phyloP scores from a whole-genome alignment of 2,113 vertebrate species.

The Scortum barcoo region DNA sequence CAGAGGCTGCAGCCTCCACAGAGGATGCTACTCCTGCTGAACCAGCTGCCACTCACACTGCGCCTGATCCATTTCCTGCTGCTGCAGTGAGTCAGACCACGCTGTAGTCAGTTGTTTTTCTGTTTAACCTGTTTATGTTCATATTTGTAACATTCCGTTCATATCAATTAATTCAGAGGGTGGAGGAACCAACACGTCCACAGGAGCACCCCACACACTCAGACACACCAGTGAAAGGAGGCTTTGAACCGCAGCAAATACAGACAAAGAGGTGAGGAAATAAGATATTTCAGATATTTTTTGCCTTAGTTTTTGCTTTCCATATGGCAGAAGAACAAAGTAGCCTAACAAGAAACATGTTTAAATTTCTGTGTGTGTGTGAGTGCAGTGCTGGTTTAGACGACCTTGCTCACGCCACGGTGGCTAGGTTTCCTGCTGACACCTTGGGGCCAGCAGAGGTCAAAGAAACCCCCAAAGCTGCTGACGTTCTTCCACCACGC shows the following conservation, averaged over 20 bases:
- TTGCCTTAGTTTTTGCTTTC: not conserved
- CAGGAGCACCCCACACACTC: constrained; percentile 1
- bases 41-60: constrained; percentile 15
- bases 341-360: not conserved
- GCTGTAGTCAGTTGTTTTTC: not conserved
- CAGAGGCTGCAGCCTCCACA: not conserved
- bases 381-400: constrained; percentile 69
- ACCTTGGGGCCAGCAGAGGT: constrained; percentile 37
- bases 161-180: constrained; percentile 38
- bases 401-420: constrained; percentile 66
- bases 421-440: constrained; percentile 70
- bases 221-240: constrained; percentile 6
- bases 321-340: not conserved
- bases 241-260: constrained; percentile 25
- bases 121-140: constrained; percentile 2
- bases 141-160: not conserved
- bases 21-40: constrained; percentile 16
- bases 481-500: constrained; percentile 65
- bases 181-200: constrained; percentile 33
- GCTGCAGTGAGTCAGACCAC: constrained; percentile 60
- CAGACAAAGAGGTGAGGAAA: constrained; percentile 57
- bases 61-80: constrained; percentile 28
- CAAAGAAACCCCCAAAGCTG: constrained; percentile 43
- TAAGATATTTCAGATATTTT: not conserved
- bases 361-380: constrained; percentile 13